phyloP scores from a whole-genome alignment of 2,113 vertebrate species.

The Megalops atlanticus region DNA sequence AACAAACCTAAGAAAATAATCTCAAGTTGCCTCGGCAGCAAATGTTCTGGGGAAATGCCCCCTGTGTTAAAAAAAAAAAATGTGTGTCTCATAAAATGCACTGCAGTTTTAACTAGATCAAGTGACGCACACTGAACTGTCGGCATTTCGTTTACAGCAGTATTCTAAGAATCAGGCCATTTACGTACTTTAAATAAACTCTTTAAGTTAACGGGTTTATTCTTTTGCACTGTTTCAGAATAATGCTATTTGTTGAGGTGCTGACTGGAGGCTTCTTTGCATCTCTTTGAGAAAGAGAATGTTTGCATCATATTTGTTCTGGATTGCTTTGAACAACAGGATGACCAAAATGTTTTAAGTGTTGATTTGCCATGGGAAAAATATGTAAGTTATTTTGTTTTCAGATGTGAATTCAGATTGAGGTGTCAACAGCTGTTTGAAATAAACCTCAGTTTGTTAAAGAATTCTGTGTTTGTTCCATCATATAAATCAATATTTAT shows the following conservation, averaged over 20 bases:
- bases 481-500: neutral
- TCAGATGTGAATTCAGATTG: neutral
- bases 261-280: neutral
- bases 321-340: neutral
- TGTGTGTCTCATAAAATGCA: no score
- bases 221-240: neutral
- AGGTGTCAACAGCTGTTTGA: constrained; percentile 1
- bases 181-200: neutral
- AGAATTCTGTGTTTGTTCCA: neutral
- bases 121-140: neutral
- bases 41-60: neutral
- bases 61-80: neutral
- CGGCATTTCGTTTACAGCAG: neutral
- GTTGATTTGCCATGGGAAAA: neutral
- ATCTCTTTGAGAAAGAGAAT: neutral
- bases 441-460: neutral
- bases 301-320: neutral
- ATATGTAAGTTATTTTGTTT: neutral
- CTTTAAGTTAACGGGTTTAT: neutral
- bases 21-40: neutral
- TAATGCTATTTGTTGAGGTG: neutral
- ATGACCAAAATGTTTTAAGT: neutral
- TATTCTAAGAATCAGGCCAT: neutral
- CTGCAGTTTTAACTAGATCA: neutral
- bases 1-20: neutral